Evolutionary conservation across 92 coral and sea anemone genomes (phyloP), one percentile per base, ranked within the genome.

Genomic region (Metridium senile): DNA sequence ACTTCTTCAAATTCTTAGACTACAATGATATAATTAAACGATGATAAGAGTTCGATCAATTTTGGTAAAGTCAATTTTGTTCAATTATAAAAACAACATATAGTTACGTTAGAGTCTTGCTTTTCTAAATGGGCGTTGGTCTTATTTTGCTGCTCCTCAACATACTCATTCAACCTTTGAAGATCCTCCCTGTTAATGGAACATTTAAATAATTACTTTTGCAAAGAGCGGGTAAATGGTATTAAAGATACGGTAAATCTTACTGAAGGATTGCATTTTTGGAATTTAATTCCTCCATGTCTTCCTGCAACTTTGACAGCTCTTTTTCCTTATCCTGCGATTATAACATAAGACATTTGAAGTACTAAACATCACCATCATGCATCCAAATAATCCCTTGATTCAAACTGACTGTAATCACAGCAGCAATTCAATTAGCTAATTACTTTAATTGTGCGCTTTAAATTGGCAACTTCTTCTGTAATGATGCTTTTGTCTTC

Each of bases 111-210:
- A 65, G 22, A 43, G 45, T 84, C 86, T 67, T 84, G 89, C 56
- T 83, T 53, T 74, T 88, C 86, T 29, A 88, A 68, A 19, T 62
- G 54, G 9, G 62, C 26, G 39, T 78, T 45, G 20, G 83, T 39
- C 69, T 70, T 79, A 71, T 88, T 68, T 23, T 76, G 81, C 52
- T 84, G 93, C 22, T 79, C 74, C 29, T 54, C 87, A 18, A 80
- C 52, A 28, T 84, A 76, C 11, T 75, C 53, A 33, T 74, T 80
- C 76, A 88, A 33, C 54, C 64, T 75, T 30, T 84, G 80, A 33
- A 63, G 81, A 29, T 84, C 69, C 57, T 84, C 81, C 63, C 93
- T 88, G 67, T 20, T 33, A 49, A 26, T 23, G n/a, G 29, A 52
- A 29, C 1, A 13, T 28, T 28, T 28, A 21, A 63, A 63, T n/a